These are phyloP conservation scores for Eira barbara DNA, from an alignment of 2,113 vertebrate genomes.

Conservation along the genomic window DNA sequence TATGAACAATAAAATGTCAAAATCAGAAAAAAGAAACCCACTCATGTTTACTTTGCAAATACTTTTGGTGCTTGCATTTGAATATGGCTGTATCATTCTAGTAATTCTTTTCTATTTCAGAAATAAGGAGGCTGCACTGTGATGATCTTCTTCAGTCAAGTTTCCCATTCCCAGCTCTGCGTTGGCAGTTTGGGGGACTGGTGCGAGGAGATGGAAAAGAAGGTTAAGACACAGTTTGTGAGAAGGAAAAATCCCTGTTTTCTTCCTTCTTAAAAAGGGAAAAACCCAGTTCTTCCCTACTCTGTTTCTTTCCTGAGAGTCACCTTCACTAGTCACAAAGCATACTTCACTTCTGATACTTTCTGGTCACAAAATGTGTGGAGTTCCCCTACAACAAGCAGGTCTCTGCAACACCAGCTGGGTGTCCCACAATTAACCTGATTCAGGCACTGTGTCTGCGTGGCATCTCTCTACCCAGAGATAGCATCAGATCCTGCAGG, in stretches of 20 bases:
- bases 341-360: neutral
- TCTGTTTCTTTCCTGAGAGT: neutral
- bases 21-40: neutral
- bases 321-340: neutral
- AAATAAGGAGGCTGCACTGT: neutral
- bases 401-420: neutral
- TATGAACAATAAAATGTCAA: neutral
- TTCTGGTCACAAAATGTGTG: neutral
- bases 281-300: neutral
- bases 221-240: neutral
- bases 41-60: neutral
- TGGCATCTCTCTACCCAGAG: neutral
- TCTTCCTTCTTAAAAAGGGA: neutral
- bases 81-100: neutral
- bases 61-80: neutral
- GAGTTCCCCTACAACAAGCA: neutral
- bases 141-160: neutral
- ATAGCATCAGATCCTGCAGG: neutral
- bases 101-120: neutral
- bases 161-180: neutral
- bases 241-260: neutral
- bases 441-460: neutral
- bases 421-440: neutral
- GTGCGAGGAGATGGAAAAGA: neutral
- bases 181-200: neutral